phyloP scores from a whole-genome alignment of 2,888 invertebrate species.

The Heterodera filipjevi region DNA sequence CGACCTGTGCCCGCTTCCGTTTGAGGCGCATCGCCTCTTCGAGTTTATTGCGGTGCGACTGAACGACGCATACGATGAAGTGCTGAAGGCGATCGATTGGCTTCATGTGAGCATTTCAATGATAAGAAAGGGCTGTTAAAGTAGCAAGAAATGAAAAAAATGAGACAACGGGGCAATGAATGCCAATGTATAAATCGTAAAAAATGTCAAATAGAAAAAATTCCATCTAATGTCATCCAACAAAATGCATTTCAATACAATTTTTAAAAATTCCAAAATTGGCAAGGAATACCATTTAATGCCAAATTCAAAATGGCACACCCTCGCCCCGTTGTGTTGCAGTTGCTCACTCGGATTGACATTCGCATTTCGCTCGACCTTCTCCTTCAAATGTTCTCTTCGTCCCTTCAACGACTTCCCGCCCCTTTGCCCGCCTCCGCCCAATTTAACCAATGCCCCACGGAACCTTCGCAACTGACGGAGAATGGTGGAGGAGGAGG shows the following conservation, averaged over 20 bases:
- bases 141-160: not conserved
- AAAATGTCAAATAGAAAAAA: too few relatives aligned
- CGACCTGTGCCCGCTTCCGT: slow-evolving; percentile 90
- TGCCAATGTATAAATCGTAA: too few relatives aligned
- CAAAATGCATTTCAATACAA: not conserved
- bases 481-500: slow-evolving; percentile 15
- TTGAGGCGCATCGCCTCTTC: slow-evolving; percentile 84
- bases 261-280: not conserved
- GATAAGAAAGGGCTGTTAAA: not conserved
- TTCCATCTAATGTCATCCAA: too few relatives aligned
- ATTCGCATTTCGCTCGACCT: slow-evolving; percentile 68
- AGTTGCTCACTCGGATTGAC: slow-evolving; percentile 68
- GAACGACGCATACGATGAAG: slow-evolving; percentile 66
- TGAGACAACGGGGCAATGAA: too few relatives aligned
- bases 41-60: slow-evolving; percentile 87
- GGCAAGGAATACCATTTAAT: not conserved
- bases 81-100: slow-evolving; percentile 69
- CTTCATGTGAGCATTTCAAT: slow-evolving; percentile 63
- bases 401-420: slow-evolving; percentile 43
- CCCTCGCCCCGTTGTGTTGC: slow-evolving; percentile 34
- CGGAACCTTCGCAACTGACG: not conserved
- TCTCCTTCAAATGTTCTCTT: slow-evolving; percentile 66
- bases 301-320: not conserved
- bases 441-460: slow-evolving; percentile 1
- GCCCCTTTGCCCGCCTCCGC: slow-evolving; percentile 18